Percentiles rank a stretch among this genome's conserved stretches.
Evolutionary conservation across 2,888 invertebrate species (phyloP).

Genomic region (Cepaea hortensis): DNA sequence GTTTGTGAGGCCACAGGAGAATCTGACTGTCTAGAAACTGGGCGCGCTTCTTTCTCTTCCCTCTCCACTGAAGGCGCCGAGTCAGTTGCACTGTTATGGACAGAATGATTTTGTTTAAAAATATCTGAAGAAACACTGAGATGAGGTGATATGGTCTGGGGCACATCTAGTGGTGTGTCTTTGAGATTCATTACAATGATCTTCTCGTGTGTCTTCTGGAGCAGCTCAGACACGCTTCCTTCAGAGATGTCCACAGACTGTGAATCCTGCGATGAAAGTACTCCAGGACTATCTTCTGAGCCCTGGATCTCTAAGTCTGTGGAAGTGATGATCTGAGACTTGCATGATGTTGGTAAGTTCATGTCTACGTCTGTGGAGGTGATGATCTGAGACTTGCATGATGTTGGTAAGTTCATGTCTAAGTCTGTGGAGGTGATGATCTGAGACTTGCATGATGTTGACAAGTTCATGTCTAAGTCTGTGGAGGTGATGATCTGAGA

Average conservation of each 20-base stretch:
- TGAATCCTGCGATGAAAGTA: background rate
- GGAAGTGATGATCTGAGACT: slow-evolving; percentile 3
- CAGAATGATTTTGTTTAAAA: background rate
- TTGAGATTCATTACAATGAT: background rate
- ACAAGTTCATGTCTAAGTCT: slow-evolving; percentile 37
- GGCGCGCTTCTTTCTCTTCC: background rate
- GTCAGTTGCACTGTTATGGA: background rate
- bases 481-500: background rate
- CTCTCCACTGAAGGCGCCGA: background rate
- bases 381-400: slow-evolving; percentile 24
- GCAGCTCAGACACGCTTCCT: background rate
- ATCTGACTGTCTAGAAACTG: background rate
- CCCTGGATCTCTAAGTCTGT: background rate
- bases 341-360: slow-evolving; percentile 43
- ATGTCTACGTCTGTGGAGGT: slow-evolving; percentile 6
- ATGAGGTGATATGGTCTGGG: background rate
- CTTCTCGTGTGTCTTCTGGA: background rate
- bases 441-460: slow-evolving; percentile 35
- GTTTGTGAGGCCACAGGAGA: background rate
- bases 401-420: slow-evolving; percentile 43
- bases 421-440: background rate
- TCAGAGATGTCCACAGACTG: background rate
- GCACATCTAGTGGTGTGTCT: background rate
- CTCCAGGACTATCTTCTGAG: background rate
- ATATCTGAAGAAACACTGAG: background rate